phyloP scores from a whole-genome alignment of 2,888 invertebrate genomes.

The Melanchra persicariae region DNA sequence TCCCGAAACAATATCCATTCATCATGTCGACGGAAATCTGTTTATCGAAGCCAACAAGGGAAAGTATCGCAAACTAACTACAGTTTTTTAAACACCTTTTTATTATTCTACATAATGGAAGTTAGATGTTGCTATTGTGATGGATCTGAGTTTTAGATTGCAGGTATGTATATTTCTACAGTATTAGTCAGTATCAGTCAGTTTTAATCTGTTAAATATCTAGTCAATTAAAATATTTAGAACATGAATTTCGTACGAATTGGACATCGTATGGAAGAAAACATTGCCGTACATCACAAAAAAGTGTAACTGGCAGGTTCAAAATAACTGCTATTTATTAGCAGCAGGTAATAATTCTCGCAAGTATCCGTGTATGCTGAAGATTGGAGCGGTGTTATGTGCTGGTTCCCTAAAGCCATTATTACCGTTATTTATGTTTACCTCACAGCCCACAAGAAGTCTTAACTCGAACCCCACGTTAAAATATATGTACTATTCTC shows the following conservation, averaged over 20 bases:
- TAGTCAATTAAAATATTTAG: background rate
- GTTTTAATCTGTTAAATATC: background rate
- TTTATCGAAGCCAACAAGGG: constrained; percentile 71
- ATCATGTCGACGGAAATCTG: constrained; percentile 72
- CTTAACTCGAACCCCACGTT: constrained; percentile 30
- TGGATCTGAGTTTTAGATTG: constrained; percentile 1
- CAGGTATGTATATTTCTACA: background rate
- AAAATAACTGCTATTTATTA: constrained; percentile 31
- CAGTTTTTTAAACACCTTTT: constrained; percentile 53
- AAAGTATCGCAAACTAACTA: constrained; percentile 60
- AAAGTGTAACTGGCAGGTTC: background rate
- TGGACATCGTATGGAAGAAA: background rate
- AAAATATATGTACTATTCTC: constrained; percentile 17
- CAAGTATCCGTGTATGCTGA: constrained; percentile 31
- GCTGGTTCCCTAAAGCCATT: constrained; percentile 58
- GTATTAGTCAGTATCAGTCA: no score
- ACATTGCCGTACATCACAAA: background rate
- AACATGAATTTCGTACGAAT: background rate
- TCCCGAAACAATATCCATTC: constrained; percentile 76
- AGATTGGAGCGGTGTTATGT: constrained; percentile 45
- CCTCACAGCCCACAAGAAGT: constrained; percentile 48
- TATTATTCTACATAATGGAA: constrained; percentile 39
- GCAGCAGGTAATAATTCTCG: constrained; percentile 17
- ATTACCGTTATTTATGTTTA: constrained; percentile 71
- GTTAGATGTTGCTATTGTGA: constrained; percentile 15